Conservation (phyloP, 2,797 vertebrate genomes). For the Pangasius mekongensis region DNA sequence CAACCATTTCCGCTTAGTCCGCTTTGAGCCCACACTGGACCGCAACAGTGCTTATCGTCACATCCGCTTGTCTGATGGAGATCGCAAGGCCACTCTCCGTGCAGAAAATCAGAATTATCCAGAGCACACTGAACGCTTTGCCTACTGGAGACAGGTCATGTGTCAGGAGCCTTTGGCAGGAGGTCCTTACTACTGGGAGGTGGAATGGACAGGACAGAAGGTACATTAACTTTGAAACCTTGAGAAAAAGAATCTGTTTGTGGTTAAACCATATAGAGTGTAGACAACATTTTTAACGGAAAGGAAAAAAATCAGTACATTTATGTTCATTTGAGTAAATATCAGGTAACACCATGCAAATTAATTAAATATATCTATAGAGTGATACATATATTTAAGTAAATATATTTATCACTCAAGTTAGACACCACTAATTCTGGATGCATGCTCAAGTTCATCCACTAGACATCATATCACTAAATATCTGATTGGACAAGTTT, state of each 20-base stretch:
- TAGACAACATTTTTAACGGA: not conserved
- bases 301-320: not conserved
- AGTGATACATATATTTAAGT: not conserved
- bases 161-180: constrained; percentile 74
- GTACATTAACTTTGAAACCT: constrained; percentile 43
- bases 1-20: constrained; percentile 60
- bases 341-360: not conserved
- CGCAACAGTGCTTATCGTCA: constrained; percentile 72
- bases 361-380: not conserved
- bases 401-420: not conserved
- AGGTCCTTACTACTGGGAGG: constrained; percentile 80
- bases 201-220: constrained; percentile 78
- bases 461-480: not conserved
- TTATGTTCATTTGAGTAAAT: not conserved
- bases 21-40: constrained; percentile 75
- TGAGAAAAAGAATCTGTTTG: not conserved
- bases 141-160: constrained; percentile 79
- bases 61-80: constrained; percentile 69
- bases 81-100: constrained; percentile 68
- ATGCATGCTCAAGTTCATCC: not conserved
- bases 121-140: constrained; percentile 75
- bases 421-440: not conserved
- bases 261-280: no score
- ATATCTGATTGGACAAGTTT: not conserved
- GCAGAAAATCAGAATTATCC: constrained; percentile 71